Percentiles rank a stretch among this genome's conserved stretches.
phyloP scores from a whole-genome alignment of 2,113 vertebrate genomes.

The Tilapia sparmanii region DNA sequence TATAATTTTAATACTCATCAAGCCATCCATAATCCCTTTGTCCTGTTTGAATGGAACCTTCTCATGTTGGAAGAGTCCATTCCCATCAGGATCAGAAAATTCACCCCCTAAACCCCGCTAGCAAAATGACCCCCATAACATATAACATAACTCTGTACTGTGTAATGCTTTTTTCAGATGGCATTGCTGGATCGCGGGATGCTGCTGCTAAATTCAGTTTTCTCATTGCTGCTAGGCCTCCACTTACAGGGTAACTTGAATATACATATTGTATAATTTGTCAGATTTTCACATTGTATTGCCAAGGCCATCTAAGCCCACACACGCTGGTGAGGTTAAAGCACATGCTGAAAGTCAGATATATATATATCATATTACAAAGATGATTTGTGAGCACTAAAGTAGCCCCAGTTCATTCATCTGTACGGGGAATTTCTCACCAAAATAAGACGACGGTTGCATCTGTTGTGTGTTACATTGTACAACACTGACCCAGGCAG shows the following conservation, averaged over 20 bases:
- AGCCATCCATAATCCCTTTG: neutral
- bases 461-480: neutral
- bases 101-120: neutral
- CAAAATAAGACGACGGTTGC: neutral
- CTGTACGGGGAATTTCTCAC: neutral
- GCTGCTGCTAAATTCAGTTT: neutral
- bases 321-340: neutral
- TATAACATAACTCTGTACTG: neutral
- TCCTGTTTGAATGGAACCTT: neutral
- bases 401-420: neutral
- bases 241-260: neutral
- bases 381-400: neutral
- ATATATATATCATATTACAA: neutral
- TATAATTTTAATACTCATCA: neutral
- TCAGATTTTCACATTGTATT: neutral
- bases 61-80: neutral
- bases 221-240: neutral
- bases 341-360: neutral
- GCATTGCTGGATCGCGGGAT: neutral
- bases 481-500: neutral
- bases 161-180: neutral
- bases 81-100: neutral
- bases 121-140: neutral
- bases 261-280: conserved; percentile 1
- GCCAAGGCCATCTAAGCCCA: neutral